Base-by-base conservation (phyloP, 2,888 invertebrate species). In the Miltochrista miniata region DNA sequence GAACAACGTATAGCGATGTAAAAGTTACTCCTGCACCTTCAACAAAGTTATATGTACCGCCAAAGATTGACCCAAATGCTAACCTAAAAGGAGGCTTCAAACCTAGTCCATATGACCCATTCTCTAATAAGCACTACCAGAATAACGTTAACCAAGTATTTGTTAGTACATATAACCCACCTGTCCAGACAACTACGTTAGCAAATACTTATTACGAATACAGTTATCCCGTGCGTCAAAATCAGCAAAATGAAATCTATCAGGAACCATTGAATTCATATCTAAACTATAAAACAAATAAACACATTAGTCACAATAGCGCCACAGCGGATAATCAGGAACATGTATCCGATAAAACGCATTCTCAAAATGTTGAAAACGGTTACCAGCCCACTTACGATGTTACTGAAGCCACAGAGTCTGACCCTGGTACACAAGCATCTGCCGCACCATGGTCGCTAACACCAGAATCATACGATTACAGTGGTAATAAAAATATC, bases 21-120 rank as follows among this genome's bases (percentile, higher is more conserved):
- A 81, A 93, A 79, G 75, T 81, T 76, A 66, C 88, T 68, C 73
- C 93, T 65, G 92, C 93, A 1, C 93, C 92, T 10, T 81, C 79
- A 45, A 80, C 85, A 0, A 89, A 92, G 68, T 60, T 78, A 29
- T 76, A 83, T n/a, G 62, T 74, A 2, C 76, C 84, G 12, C 74
- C 78, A 7, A 89, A 90, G 61, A 81, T 86, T 44, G 87, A 90
- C 54, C 85, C 87, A 9, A 90, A 89, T 51, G 80, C 76, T 8
- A 79, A 77, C 54, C 69, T 65, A 13, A 87, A 88, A 64, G 69
- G 69, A 36, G 68, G 62, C 1, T 92, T 92, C 59, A 91, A 90
- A 54, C 83, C 92, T 1, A 92, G 92, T 54, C 90, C 90, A 1
- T 86, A 90, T 54, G 92, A 92, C 68, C 91, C 90, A 1, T 89